Percentiles rank a stretch among this genome's conserved stretches.
These are phyloP conservation scores for Noturus placidus DNA, from an alignment of 2,113 vertebrate species.

Conservation along the genomic window DNA sequence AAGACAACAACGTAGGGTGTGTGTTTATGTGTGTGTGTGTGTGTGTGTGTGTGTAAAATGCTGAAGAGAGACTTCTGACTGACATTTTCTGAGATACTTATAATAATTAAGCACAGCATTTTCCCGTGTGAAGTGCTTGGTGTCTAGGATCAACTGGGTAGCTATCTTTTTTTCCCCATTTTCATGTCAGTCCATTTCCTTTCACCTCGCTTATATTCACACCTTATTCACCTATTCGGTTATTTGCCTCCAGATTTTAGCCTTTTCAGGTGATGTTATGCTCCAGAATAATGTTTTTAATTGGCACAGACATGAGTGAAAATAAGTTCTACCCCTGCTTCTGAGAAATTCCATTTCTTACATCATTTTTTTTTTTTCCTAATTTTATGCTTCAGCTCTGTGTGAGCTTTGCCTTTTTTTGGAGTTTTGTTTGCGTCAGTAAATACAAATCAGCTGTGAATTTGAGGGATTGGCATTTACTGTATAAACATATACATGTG, in stretches of 20 bases:
- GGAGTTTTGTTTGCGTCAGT: not conserved
- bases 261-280: not conserved
- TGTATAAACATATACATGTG: not conserved
- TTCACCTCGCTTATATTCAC: not conserved
- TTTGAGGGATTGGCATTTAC: not conserved
- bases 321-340: not conserved
- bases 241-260: not conserved
- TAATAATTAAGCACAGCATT: not conserved
- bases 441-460: not conserved
- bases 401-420: not conserved
- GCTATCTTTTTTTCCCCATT: not conserved
- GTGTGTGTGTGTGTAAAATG: not conserved
- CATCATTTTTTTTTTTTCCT: not conserved
- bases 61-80: not conserved
- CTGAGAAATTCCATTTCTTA: not conserved
- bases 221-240: not conserved
- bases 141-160: not conserved
- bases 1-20: not conserved
- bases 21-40: not conserved
- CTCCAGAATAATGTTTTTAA: not conserved
- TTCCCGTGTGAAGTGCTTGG: not conserved
- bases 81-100: not conserved
- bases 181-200: not conserved
- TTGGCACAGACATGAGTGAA: not conserved
- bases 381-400: not conserved